Evolutionary conservation across 2,113 vertebrate species (phyloP).

Genomic region (Callionymus lyra): DNA sequence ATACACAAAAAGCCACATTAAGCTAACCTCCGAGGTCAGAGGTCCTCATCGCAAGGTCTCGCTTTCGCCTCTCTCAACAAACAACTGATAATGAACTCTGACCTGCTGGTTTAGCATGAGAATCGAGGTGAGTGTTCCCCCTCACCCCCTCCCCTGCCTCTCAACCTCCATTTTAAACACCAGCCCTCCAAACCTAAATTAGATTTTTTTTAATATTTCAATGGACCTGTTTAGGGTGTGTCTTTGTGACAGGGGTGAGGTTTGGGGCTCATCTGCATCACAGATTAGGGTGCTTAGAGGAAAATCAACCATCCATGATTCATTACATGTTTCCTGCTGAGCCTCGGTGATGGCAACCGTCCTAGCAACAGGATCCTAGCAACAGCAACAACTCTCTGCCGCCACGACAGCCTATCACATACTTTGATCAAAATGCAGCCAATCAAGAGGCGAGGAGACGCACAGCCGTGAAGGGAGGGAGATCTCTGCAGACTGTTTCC

Average conservation of each 20-base stretch:
- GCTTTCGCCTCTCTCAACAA: slow-evolving; percentile 72
- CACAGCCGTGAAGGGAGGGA: not conserved
- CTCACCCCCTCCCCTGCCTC: slow-evolving; percentile 39
- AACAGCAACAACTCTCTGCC: slow-evolving; percentile 66
- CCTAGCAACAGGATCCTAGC: slow-evolving; percentile 90
- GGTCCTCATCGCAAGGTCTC: slow-evolving; percentile 62
- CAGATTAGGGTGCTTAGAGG: slow-evolving; percentile 78
- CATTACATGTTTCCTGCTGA: slow-evolving; percentile 80
- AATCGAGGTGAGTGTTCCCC: slow-evolving; percentile 70
- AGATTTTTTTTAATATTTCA: slow-evolving; percentile 36
- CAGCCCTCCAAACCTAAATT: slow-evolving; percentile 70
- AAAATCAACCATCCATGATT: slow-evolving; percentile 90
- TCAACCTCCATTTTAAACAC: slow-evolving; percentile 52
- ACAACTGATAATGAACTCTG: slow-evolving; percentile 75
- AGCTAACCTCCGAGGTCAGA: slow-evolving; percentile 63
- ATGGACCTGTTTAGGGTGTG: slow-evolving; percentile 59
- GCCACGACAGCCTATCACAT: slow-evolving; percentile 64
- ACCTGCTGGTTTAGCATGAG: slow-evolving; percentile 74
- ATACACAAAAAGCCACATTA: slow-evolving; percentile 41
- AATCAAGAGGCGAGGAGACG: slow-evolving; percentile 46
- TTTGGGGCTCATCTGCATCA: slow-evolving; percentile 81
- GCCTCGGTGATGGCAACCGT: slow-evolving; percentile 66
- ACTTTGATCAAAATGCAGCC: slow-evolving; percentile 48
- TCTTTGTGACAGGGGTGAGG: slow-evolving; percentile 30
- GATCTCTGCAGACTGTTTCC: slow-evolving; percentile 13